Base-by-base conservation (phyloP, 2,113 vertebrate species). In the Nicator chloris region DNA sequence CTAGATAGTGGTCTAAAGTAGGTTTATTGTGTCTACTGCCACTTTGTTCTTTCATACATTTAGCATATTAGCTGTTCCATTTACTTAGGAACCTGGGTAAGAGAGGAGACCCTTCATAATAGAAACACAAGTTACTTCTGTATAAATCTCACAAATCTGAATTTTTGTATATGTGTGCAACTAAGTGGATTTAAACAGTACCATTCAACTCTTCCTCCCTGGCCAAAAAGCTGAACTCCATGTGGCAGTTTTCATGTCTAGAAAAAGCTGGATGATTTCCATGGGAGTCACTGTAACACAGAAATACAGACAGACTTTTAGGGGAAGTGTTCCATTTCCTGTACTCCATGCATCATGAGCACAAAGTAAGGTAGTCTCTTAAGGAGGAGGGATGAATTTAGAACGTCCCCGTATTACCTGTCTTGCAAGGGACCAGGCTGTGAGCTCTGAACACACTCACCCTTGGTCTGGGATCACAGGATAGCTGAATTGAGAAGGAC, bases 321-420 rank as follows among this genome's bases (percentile, higher is more conserved):
- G 39, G 28, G 39, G 14, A 60, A 13, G 9, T 15, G 6, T 18
- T 60, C 35, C 0, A 0, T 73, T 63, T 79, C 7, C 30, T 40
- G 7, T 70, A 1, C 45, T 66, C 24, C 1, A 0, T 22, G 35
- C 8, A 5, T 42, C 4, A 2, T 2, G 7, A 11, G 17, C 64
- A 56, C n/a, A 4, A 26, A 47, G 35, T 54, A 14, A 51, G 2
- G 22, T 15, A 10, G 33, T 31, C 14, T 13, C 1, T 11, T 39
- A 27, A 7, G 56, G 51, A 64, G 23, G 16, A 49, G 49, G 28
- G 37, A n/a, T 69, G 42, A 19, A 16, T 86, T 69, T 2, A 24
- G 57, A 59, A 17, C 0, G 0, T 10, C 20, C n/a, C 9, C 54
- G 76, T 42, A 5, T 73, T 24, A 28, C 35, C 37, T 7, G 3